phyloP scores from a whole-genome alignment of 1,140 invertebrate genomes.

The Ectropis grisescens region DNA sequence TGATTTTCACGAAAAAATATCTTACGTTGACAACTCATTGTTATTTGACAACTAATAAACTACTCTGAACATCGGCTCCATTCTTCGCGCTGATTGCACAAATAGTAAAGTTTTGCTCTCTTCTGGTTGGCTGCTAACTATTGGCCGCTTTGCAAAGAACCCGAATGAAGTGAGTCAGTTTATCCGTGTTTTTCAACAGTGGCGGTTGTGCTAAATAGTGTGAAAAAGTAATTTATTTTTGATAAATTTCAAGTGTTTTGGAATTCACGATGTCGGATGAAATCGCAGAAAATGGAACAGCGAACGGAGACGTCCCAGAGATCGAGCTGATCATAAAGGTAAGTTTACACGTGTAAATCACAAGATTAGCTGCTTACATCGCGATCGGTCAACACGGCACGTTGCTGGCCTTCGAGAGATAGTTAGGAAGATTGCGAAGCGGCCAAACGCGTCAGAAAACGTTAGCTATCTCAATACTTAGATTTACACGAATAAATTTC shows the following conservation, averaged over 20 bases:
- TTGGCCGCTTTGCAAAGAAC: conserved; percentile 12
- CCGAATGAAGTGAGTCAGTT: conserved; percentile 44
- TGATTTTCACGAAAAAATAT: too few species aligned
- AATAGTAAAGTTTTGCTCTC: too few species aligned
- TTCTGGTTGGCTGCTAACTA: too few species aligned
- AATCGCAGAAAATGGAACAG: conserved; percentile 73
- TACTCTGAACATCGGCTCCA: too few species aligned
- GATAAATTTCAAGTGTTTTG: conserved; percentile 40
- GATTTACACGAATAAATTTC: too few species aligned
- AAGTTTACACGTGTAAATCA: conserved; percentile 34
- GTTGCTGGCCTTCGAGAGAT: conserved; percentile 28
- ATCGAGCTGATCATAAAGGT: conserved; percentile 88
- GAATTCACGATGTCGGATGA: conserved; percentile 67
- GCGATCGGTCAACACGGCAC: conserved; percentile 33
- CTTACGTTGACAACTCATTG: too few species aligned
- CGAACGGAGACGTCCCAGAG: conserved; percentile 80
- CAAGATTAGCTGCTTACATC: conserved; percentile 31
- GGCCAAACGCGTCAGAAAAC: too few species aligned
- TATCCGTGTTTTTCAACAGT: conserved; percentile 39
- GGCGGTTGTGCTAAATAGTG: conserved; percentile 50
- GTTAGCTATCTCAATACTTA: too few species aligned
- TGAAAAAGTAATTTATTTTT: conserved; percentile 26
- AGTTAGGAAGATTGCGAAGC: conserved; percentile 33
- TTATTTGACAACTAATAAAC: too few species aligned
- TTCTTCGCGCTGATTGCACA: too few species aligned